A percentile compares a stretch with the other conserved stretches of the same genome.
These are phyloP conservation scores for Chloromyia formosa DNA, from an alignment of 2,888 invertebrate species.

Conservation along the genomic window DNA sequence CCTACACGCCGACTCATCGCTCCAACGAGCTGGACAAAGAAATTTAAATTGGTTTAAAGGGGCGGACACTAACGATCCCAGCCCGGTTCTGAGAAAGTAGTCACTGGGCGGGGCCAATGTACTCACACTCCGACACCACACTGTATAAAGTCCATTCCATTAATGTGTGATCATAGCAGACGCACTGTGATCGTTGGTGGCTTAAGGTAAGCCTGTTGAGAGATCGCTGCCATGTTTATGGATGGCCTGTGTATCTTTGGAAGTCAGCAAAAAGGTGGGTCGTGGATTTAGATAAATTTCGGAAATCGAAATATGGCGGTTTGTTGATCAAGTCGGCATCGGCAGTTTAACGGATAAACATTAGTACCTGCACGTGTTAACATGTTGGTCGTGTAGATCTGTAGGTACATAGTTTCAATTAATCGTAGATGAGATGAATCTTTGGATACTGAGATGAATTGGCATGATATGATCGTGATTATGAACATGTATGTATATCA, in stretches of 20 bases:
- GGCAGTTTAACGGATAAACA: too few species aligned
- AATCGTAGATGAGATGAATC: too few species aligned
- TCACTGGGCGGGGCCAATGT: neutral
- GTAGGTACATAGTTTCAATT: too few species aligned
- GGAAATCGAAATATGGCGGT: slow-evolving; percentile 12
- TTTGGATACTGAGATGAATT: too few species aligned
- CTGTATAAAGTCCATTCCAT: neutral
- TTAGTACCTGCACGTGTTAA: too few species aligned
- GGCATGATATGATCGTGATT: too few species aligned
- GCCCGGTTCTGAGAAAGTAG: neutral
- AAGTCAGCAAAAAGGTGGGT: slow-evolving; percentile 1
- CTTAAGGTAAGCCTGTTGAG: slow-evolving; percentile 14
- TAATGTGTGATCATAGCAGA: neutral
- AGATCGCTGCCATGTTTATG: slow-evolving; percentile 40
- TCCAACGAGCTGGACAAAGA: neutral
- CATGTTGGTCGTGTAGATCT: too few species aligned
- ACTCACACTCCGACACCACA: neutral
- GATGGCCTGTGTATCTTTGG: neutral
- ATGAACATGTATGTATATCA: too few species aligned
- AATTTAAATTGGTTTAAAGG: too few species aligned
- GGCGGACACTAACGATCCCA: too few species aligned
- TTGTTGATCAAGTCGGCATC: neutral
- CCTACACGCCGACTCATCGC: neutral
- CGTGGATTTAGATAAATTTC: slow-evolving; percentile 3
- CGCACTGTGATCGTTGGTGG: neutral